Evolutionary conservation across 35 echinoderm and acorn worm species (phyloP).

Genomic region (Apostichopus parvimensis): DNA sequence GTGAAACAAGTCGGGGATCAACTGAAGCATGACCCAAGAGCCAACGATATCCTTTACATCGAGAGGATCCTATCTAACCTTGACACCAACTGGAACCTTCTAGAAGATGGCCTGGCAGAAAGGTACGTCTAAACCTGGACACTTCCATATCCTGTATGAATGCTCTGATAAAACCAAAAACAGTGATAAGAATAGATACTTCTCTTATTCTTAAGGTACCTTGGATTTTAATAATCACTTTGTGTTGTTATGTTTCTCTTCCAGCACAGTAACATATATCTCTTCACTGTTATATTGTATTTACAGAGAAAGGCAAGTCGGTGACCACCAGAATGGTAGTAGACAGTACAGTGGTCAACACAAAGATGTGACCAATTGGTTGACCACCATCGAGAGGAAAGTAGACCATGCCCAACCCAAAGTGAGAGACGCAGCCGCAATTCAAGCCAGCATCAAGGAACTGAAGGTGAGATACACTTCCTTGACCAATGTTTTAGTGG

Average conservation of each 20-base stretch:
- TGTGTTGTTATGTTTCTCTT: too few relatives aligned
- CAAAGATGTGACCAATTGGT: constrained; percentile 89
- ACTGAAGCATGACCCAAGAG: constrained; percentile 73
- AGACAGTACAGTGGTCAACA: constrained; percentile 61
- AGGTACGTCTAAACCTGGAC: constrained; percentile 47
- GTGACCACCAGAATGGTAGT: constrained; percentile 17
- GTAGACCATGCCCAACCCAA: constrained; percentile 68
- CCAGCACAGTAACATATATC: background rate
- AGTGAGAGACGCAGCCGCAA: constrained; percentile 70
- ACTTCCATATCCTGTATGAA: too few relatives aligned
- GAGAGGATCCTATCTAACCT: constrained; percentile 74
- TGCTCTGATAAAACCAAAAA: too few relatives aligned
- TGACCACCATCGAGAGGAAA: constrained; percentile 72
- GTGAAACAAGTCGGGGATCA: constrained; percentile 85
- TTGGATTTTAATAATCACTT: too few relatives aligned
- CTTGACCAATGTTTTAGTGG: too few relatives aligned
- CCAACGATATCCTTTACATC: constrained; percentile 75
- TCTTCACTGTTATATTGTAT: background rate
- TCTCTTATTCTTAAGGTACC: too few relatives aligned
- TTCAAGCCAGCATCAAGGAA: constrained; percentile 80
- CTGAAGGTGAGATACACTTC: constrained; percentile 66
- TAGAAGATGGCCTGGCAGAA: constrained; percentile 71
- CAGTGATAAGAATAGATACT: too few relatives aligned
- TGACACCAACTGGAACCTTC: constrained; percentile 75
- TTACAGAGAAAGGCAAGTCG: background rate